Evolutionary conservation across 1,140 invertebrate genomes (phyloP).

Genomic region (Bathynomus jamesi): DNA sequence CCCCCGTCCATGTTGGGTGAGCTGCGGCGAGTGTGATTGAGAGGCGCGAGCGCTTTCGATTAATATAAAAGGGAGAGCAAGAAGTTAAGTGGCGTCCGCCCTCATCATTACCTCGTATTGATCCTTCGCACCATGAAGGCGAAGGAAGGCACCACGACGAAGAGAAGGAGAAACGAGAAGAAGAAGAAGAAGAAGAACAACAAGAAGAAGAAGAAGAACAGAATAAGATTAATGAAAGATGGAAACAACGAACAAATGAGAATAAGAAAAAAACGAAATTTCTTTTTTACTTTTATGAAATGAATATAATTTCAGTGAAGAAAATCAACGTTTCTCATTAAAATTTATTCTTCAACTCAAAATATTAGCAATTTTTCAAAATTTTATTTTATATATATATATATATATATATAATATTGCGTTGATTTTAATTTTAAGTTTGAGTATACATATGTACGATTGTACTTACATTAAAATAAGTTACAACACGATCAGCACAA

Average conservation of each 20-base stretch:
- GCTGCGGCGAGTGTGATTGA: background rate
- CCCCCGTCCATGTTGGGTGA: background rate
- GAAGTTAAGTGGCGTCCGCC: background rate
- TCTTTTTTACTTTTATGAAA: too few relatives aligned
- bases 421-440: background rate
- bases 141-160: background rate
- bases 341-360: too few relatives aligned
- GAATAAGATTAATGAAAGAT: background rate
- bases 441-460: too few relatives aligned
- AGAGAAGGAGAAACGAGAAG: background rate
- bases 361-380: too few relatives aligned
- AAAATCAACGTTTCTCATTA: too few relatives aligned
- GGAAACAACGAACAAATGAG: background rate
- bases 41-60: background rate
- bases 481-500: too few relatives aligned
- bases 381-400: background rate
- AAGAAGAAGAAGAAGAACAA: background rate
- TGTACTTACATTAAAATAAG: too few relatives aligned
- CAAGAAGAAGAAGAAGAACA: background rate
- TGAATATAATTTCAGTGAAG: too few relatives aligned
- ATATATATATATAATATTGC: background rate
- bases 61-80: constrained; percentile 1
- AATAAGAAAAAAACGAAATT: background rate
- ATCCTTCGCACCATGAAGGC: background rate
- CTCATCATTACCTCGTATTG: background rate